Evolutionary conservation across 2,888 invertebrate species (phyloP).

Genomic region (Luperina testacea): DNA sequence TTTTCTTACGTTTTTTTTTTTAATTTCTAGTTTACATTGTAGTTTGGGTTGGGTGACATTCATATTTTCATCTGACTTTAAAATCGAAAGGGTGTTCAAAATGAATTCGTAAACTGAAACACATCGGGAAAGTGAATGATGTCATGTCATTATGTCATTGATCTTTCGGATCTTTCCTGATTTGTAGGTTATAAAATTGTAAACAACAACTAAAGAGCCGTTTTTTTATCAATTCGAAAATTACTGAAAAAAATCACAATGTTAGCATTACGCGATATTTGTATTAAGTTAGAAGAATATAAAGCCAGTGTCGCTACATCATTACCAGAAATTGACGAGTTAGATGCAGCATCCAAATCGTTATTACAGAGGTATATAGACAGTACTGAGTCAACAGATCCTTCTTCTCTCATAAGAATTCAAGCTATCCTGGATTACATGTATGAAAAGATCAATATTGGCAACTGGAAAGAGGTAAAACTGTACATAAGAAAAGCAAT

Average conservation of each 20-base stretch:
- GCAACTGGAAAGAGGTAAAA: conserved; percentile 96
- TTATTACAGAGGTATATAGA: conserved; percentile 75
- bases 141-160: conserved; percentile 56
- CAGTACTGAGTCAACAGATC: conserved; percentile 69
- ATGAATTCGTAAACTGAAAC: conserved; percentile 18
- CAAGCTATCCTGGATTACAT: conserved; percentile 88
- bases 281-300: conserved; percentile 74
- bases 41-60: neutral
- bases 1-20: no score
- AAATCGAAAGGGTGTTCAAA: neutral
- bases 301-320: conserved; percentile 71
- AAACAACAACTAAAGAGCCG: conserved; percentile 43
- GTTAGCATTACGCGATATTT: conserved; percentile 69
- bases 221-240: neutral
- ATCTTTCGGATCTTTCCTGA: conserved; percentile 16
- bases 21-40: no score
- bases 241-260: conserved; percentile 38
- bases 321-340: conserved; percentile 78
- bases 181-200: conserved; percentile 54
- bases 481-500: conserved; percentile 82
- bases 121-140: conserved; percentile 33
- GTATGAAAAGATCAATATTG: conserved; percentile 94
- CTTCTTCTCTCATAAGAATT: conserved; percentile 75
- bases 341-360: conserved; percentile 79
- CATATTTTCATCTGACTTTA: neutral